These are phyloP conservation scores for Ptilonorhynchus violaceus DNA, from an alignment of 2,113 vertebrate genomes.

Conservation along the genomic window DNA sequence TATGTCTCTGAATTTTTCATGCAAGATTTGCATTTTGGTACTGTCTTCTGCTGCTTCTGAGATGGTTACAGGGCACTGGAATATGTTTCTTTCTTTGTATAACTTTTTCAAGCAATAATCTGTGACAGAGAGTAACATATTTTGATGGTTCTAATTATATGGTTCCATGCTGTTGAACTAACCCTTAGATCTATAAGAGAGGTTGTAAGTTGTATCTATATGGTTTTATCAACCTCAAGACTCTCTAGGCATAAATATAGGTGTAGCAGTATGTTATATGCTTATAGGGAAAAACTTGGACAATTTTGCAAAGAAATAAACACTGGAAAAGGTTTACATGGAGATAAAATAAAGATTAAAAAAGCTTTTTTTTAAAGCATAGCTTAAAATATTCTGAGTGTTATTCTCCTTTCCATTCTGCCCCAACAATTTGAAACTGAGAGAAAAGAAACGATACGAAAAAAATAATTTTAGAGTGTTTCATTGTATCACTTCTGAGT, in stretches of 20 bases:
- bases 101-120: not conserved
- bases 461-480: not conserved
- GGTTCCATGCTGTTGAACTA: not conserved
- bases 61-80: not conserved
- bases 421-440: not conserved
- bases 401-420: not conserved
- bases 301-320: not conserved
- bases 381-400: not conserved
- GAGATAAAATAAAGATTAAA: not conserved
- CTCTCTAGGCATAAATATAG: not conserved
- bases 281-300: not conserved
- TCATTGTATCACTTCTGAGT: not conserved
- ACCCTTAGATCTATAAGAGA: not conserved
- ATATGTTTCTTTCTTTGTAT: not conserved
- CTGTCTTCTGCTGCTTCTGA: not conserved
- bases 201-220: not conserved
- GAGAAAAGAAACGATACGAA: not conserved
- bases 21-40: not conserved
- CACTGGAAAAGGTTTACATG: rapidly evolving
- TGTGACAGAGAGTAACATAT: not conserved
- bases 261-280: not conserved
- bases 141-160: not conserved
- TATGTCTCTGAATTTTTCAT: not conserved
- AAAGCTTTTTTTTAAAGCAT: rapidly evolving
- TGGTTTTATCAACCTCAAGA: not conserved